Conservation (phyloP, 1,140 invertebrate genomes). For the Wiebesia pumilae region DNA sequence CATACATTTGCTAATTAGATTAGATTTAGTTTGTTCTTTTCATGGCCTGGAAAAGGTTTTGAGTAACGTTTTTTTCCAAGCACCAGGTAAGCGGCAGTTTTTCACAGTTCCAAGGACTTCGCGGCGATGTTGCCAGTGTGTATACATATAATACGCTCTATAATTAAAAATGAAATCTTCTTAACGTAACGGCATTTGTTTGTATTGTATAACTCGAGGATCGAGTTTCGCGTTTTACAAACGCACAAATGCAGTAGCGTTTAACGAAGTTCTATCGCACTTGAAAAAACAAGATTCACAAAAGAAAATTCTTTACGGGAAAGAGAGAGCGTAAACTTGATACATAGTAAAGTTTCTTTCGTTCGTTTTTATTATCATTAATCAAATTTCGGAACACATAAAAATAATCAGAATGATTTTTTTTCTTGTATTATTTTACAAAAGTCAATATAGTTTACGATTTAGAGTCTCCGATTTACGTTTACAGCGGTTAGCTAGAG, state of each 20-base stretch:
- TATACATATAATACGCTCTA: conserved; percentile 56
- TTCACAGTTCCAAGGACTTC: conserved; percentile 65
- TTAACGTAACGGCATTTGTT: conserved; percentile 50
- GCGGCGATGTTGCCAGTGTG: conserved; percentile 50
- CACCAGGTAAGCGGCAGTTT: conserved; percentile 64
- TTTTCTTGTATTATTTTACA: conserved; percentile 14
- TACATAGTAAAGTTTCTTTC: conserved; percentile 54
- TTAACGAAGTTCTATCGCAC: conserved; percentile 36
- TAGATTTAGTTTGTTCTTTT: conserved; percentile 72
- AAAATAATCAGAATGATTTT: conserved; percentile 9
- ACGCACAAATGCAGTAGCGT: conserved; percentile 47
- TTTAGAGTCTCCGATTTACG: conserved; percentile 41
- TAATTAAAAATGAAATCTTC: conserved; percentile 58
- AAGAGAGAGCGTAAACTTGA: conserved; percentile 65
- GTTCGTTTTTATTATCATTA: conserved; percentile 55
- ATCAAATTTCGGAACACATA: conserved; percentile 7
- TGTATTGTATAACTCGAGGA: conserved; percentile 39
- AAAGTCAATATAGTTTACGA: conserved; percentile 38
- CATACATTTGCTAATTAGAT: conserved; percentile 47
- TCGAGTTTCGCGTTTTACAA: conserved; percentile 36
- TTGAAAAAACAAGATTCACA: conserved; percentile 21
- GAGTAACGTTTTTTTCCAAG: conserved; percentile 65
- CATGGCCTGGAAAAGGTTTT: conserved; percentile 67
- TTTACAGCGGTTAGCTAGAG: conserved; percentile 58
- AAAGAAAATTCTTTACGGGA: conserved; percentile 53